Evolutionary conservation across 2,113 vertebrate species (phyloP).

Genomic region (Podocnemis expansa): DNA sequence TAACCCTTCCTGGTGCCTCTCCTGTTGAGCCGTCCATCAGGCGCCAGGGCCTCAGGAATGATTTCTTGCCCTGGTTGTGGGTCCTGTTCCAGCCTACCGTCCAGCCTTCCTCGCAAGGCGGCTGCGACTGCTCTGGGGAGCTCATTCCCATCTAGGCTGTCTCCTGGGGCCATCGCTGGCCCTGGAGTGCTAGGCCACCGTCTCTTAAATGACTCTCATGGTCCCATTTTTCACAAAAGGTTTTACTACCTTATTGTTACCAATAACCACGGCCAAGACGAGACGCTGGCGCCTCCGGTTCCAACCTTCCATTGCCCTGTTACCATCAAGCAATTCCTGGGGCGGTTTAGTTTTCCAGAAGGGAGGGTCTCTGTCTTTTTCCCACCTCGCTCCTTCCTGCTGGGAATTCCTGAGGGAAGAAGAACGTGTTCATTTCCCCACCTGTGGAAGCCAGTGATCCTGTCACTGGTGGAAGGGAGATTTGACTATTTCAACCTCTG

Average conservation of each 20-base stretch:
- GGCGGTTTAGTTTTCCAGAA: neutral
- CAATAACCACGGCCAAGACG: neutral
- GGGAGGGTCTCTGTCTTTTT: neutral
- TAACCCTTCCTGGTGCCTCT: neutral
- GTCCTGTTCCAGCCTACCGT: neutral
- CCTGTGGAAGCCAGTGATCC: neutral
- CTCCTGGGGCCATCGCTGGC: neutral
- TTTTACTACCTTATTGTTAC: neutral
- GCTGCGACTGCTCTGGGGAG: neutral
- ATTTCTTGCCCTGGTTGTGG: neutral
- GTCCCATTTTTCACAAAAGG: neutral
- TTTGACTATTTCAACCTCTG: conserved; percentile 27
- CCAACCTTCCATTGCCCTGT: neutral
- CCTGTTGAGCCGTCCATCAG: neutral
- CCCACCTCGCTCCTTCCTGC: neutral
- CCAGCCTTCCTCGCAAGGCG: neutral
- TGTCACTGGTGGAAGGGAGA: conserved; percentile 31
- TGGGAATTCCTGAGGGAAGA: neutral
- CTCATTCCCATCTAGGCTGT: neutral
- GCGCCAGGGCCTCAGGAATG: neutral
- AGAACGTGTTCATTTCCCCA: neutral
- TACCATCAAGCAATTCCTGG: neutral
- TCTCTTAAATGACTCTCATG: neutral
- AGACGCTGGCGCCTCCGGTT: neutral
- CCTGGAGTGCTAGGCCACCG: neutral